Conservation (phyloP, 1,140 invertebrate genomes). For the Uloborus diversus region DNA sequence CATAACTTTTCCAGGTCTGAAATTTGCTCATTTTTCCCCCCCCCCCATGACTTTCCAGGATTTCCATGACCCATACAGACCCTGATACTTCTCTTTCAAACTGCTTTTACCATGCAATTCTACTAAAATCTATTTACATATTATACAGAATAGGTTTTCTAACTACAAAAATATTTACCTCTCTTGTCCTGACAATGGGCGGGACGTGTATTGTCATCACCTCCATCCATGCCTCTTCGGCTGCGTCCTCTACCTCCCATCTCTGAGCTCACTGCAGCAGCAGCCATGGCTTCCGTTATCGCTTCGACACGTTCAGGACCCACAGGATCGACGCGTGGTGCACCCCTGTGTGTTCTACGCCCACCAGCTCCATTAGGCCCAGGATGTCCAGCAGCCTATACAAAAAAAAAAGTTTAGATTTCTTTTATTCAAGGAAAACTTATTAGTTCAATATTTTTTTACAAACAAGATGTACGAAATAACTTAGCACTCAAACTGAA, state of each 20-base stretch:
- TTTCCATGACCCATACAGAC: too few relatives aligned
- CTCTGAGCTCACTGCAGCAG: not conserved
- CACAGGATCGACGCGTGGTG: not conserved
- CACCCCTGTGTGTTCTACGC: slow-evolving; percentile 9
- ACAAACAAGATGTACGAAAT: not conserved
- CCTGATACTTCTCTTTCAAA: too few relatives aligned
- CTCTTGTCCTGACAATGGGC: not conserved
- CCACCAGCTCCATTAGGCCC: not conserved
- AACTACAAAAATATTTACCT: slow-evolving; percentile 60
- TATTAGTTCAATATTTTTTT: not conserved
- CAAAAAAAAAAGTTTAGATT: not conserved
- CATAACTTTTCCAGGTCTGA: too few relatives aligned
- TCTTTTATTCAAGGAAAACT: not conserved
- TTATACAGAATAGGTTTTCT: too few relatives aligned
- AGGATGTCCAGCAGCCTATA: not conserved
- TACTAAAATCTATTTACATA: too few relatives aligned
- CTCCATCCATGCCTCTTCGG: not conserved
- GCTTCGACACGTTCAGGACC: not conserved
- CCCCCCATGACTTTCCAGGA: too few relatives aligned
- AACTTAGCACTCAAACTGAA: not conserved
- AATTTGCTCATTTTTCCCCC: too few relatives aligned
- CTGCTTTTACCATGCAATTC: too few relatives aligned
- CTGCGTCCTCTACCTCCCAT: slow-evolving; percentile 7
- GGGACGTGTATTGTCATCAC: slow-evolving; percentile 6
- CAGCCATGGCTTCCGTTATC: not conserved